These are phyloP conservation scores for Venusia cambrica DNA, from an alignment of 2,888 invertebrate genomes.

Conservation along the genomic window DNA sequence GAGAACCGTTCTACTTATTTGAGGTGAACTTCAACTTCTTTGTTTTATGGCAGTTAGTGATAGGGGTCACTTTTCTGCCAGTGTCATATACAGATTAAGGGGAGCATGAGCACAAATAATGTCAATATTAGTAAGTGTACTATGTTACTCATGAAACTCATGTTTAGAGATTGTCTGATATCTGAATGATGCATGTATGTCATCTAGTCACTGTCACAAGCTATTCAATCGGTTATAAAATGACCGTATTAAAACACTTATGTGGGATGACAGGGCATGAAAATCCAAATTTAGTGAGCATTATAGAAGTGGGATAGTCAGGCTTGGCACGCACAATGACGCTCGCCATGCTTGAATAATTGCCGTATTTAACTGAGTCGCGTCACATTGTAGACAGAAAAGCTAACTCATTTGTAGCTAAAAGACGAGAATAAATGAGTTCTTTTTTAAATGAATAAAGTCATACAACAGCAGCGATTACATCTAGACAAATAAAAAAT, in stretches of 20 bases:
- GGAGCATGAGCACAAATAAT: no score
- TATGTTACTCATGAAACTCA: no score
- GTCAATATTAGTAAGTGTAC: no score
- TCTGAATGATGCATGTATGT: conserved; percentile 30
- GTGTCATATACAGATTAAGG: no score
- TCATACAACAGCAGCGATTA: no score
- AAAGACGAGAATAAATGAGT: no score
- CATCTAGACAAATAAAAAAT: no score
- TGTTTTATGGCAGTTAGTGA: no score
- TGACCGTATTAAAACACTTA: conserved; percentile 60
- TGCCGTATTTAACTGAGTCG: conserved; percentile 65
- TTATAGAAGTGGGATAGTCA: conserved; percentile 43
- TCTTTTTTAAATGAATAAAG: no score
- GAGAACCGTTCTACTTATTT: conserved; percentile 11
- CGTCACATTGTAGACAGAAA: conserved; percentile 33
- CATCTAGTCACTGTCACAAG: conserved; percentile 47
- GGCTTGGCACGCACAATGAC: conserved; percentile 60
- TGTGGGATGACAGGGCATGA: conserved; percentile 71
- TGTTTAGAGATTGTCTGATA: conserved; percentile 26
- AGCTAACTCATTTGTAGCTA: conserved; percentile 7
- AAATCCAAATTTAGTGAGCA: conserved; percentile 68
- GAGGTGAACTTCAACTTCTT: conserved; percentile 29
- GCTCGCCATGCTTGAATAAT: conserved; percentile 69
- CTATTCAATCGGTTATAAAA: conserved; percentile 52
- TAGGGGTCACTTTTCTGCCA: no score